Percentiles rank a stretch among this genome's conserved stretches.
phyloP scores from a whole-genome alignment of 2,113 vertebrate genomes.

The Megaleporinus macrocephalus region DNA sequence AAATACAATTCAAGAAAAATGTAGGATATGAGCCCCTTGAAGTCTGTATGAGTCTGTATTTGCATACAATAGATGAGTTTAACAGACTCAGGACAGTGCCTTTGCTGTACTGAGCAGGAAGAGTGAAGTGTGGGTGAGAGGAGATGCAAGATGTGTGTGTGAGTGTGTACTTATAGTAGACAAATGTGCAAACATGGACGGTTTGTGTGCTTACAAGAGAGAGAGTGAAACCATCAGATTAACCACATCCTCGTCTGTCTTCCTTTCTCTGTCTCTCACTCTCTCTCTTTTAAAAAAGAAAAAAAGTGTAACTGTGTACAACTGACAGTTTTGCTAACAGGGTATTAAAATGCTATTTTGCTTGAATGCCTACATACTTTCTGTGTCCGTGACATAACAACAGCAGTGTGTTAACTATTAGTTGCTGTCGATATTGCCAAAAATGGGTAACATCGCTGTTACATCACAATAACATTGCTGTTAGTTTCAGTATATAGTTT shows the following conservation, averaged over 20 bases:
- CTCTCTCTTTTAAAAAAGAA: too few relatives aligned
- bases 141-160: slow-evolving; percentile 6
- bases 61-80: too few relatives aligned
- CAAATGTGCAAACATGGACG: background rate
- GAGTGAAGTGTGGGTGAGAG: background rate
- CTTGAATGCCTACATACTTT: background rate
- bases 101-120: background rate
- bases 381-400: background rate
- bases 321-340: background rate
- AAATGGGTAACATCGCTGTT: too few relatives aligned
- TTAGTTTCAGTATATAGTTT: too few relatives aligned
- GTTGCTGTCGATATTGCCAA: background rate
- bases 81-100: too few relatives aligned
- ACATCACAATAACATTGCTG: too few relatives aligned
- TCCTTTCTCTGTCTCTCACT: background rate
- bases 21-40: too few relatives aligned
- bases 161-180: background rate
- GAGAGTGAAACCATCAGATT: background rate
- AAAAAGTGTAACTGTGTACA: background rate
- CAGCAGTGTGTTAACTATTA: background rate
- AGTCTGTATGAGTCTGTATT: too few relatives aligned
- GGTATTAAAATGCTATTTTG: background rate
- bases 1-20: too few relatives aligned
- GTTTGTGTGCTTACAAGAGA: background rate
- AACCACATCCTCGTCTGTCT: slow-evolving; percentile 28